These are phyloP conservation scores for Apis dorsata DNA, from an alignment of 1,140 invertebrate species.

Conservation along the genomic window DNA sequence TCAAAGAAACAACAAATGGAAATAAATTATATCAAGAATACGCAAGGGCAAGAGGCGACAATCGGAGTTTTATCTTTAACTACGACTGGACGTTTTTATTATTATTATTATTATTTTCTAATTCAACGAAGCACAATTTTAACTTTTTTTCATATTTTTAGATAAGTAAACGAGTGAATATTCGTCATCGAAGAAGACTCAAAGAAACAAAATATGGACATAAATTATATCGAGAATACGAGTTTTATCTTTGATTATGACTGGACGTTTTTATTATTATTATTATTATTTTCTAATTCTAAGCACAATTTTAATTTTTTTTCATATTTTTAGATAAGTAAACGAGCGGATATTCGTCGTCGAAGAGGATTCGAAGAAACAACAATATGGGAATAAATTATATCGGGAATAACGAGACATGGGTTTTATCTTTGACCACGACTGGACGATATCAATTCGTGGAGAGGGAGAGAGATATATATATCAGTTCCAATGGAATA, in stretches of 20 bases:
- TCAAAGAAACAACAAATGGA: too few species aligned
- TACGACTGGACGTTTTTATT: not conserved
- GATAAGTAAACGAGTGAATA: not conserved
- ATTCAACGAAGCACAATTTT: too few species aligned
- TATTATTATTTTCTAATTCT: too few species aligned
- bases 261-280: conserved; percentile 15
- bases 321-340: too few species aligned
- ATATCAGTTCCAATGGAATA: conserved; percentile 52
- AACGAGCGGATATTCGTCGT: not conserved
- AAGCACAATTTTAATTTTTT: too few species aligned
- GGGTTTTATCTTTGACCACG: conserved; percentile 46
- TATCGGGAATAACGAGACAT: conserved; percentile 10
- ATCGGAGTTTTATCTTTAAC: conserved; percentile 5
- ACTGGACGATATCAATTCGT: conserved; percentile 41
- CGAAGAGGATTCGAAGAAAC: not conserved
- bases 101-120: too few species aligned
- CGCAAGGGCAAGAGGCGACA: too few species aligned
- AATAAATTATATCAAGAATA: too few species aligned
- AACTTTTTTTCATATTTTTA: too few species aligned
- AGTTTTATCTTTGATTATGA: conserved; percentile 45
- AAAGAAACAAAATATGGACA: not conserved
- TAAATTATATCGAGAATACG: conserved; percentile 23
- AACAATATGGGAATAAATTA: conserved; percentile 19
- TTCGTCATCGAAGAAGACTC: not conserved
- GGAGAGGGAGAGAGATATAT: not conserved